Evolutionary conservation across 2,113 vertebrate genomes (phyloP), one percentile per base, ranked within the genome.

Genomic region (Antigone vipio): DNA sequence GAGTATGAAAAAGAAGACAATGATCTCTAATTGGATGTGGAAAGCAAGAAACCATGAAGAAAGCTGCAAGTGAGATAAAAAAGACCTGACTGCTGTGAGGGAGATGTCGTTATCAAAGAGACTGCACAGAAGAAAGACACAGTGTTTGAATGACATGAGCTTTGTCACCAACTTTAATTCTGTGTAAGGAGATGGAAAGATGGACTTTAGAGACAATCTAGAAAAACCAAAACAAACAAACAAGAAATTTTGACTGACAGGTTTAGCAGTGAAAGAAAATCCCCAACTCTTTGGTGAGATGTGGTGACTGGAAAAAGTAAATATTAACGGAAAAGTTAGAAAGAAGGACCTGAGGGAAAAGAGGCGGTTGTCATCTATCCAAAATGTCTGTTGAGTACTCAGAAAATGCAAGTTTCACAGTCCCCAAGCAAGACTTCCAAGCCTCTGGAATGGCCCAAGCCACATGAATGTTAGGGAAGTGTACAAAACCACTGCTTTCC

Each of bases 401-500:
- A 71, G 90, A 87, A 94, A 97, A 92, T 69, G 24, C 38, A 92
- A 91, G 88, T 91, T 97, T 94, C 88, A 92, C 55, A 96, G 96
- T 92, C 93, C 91, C 85, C 91, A 93, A 12, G 64, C 35, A 86
- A 92, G 88, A 96, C 58, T 92, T 95, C 94, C 94, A 96, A 95
- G 76, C 49, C 83, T 95, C 71, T 96, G 88, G 72, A 94, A 83
- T 0, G 0, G 60, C 90, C 83, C 88, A 94, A 96, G 95, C 96
- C 96, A 97, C 86, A 92, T 97, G 91, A 97, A 95, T 95, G 92
- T 96, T 89, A 91, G 76, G 95, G 94, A 97, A 97, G 86, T 96
- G 77, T 93, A 97, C 64, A 92, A 95, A 97, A 95, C 92, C 97
- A 95, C 89, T 85, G 42, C 77, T 96, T 93, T 95, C 91, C 91